Evolutionary conservation across 1,140 invertebrate species (phyloP), one percentile per base, ranked within the genome.

Genomic region (Antheraea pernyi): DNA sequence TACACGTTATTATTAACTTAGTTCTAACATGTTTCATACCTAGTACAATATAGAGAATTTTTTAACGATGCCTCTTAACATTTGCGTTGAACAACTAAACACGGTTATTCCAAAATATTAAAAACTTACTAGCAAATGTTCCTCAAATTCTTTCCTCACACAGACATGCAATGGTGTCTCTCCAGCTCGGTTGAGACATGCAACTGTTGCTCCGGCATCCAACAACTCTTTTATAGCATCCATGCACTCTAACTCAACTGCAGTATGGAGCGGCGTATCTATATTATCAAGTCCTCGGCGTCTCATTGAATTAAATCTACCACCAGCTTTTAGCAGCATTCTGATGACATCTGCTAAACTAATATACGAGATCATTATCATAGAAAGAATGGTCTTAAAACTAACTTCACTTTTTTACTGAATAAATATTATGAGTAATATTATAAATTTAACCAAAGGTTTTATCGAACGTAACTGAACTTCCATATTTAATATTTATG

Each of bases 101-200:
- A 30, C 22, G 22, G 22, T 30, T 30, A 2, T 30, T 30, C 22
- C 22, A 42, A 42, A 42, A 42, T 7, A 42, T 11, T 42, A 42
- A 42, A 42, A 30, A 69, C 62, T 42, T 78, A 89, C 89, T 73
- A 88, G 88, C 7, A 93, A 78, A 39, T 84, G 74, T 61, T 93
- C 89, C 39, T 93, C 86, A n/a, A 94, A 81, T 46, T 91, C 64
- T 30, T 83, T 86, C 59, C 83, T 82, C 3, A 95, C 93, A 48
- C 94, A 94, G 59, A 94, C 83, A 84, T 95, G 95, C 39, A 95
- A 74, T 8, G 95, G 94, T 4, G 95, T 95, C 53, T 93, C 82
- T 7, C 94, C 93, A 59, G 92, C 84, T 16, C 86, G 80, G 77
- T 96, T 94, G 19, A 94, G 88, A 37, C 93, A 93, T 69, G 88